Evolutionary conservation across 2,888 invertebrate species (phyloP).

Genomic region (Chaitophorus viminalis): DNA sequence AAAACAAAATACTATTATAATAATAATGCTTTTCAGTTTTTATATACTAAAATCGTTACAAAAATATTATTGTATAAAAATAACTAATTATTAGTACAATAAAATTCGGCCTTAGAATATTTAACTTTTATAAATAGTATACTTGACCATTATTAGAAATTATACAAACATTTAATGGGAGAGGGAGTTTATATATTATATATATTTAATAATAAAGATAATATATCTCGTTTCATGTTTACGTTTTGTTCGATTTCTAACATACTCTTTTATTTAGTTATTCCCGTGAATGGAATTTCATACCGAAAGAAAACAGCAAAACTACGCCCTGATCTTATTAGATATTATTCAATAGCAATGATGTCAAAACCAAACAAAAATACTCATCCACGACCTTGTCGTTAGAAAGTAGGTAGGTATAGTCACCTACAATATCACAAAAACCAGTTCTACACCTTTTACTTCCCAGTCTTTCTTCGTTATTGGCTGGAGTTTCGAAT

Average conservation of each 20-base stretch:
- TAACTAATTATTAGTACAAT: background rate
- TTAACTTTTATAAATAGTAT: background rate
- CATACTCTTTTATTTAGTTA: background rate
- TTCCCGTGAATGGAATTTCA: background rate
- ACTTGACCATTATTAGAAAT: background rate
- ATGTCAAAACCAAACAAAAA: conserved; percentile 26
- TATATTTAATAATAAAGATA: background rate
- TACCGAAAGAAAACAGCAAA: background rate
- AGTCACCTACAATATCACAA: background rate
- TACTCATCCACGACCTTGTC: conserved; percentile 52
- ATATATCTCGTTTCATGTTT: background rate
- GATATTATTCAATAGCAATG: conserved; percentile 31
- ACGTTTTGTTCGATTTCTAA: conserved; percentile 9
- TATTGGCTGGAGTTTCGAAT: background rate
- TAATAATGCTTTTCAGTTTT: no score
- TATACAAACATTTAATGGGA: background rate
- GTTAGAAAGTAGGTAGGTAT: conserved; percentile 58
- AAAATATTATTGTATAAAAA: no score
- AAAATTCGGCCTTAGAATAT: background rate
- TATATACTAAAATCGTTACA: no score
- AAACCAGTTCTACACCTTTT: conserved; percentile 49
- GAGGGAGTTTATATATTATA: no score
- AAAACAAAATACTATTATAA: no score
- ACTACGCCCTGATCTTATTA: background rate
- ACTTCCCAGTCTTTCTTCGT: conserved; percentile 31